Evolutionary conservation across 2,113 vertebrate species (phyloP).

Genomic region (Oostethus manadensis): DNA sequence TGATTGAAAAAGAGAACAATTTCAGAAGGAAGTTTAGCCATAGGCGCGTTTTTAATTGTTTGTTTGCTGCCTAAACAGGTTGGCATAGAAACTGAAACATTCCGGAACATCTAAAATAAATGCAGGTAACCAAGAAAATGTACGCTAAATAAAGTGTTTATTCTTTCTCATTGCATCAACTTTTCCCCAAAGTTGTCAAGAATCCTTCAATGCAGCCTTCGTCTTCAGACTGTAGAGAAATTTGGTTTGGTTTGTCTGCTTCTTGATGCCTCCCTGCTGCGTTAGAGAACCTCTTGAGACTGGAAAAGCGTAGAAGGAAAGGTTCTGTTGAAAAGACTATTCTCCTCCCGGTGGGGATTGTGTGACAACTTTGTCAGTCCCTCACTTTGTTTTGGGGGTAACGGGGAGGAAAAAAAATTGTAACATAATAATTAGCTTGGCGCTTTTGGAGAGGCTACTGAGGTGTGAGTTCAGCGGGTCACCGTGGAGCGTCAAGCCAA

Average conservation of each 20-base stretch:
- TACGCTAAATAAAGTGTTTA: too few relatives aligned
- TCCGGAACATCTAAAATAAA: not conserved
- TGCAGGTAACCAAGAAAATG: not conserved
- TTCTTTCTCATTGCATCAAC: too few relatives aligned
- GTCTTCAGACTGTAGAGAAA: not conserved
- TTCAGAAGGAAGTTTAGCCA: too few relatives aligned
- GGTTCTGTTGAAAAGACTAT: not conserved
- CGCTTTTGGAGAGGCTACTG: conserved; percentile 10
- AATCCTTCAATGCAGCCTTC: not conserved
- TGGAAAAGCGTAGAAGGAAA: not conserved
- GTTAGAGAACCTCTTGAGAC: not conserved
- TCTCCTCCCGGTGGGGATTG: not conserved
- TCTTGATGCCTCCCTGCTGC: not conserved
- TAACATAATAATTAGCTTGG: conserved; percentile 2
- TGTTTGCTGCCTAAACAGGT: not conserved
- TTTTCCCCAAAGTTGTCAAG: not conserved
- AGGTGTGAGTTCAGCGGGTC: conserved; percentile 65
- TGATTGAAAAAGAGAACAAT: too few relatives aligned
- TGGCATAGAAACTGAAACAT: not conserved
- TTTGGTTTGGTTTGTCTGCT: not conserved
- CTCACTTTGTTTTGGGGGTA: conserved; percentile 6
- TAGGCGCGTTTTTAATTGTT: too few relatives aligned
- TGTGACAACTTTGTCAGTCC: not conserved
- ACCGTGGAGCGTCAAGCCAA: conserved; percentile 47
- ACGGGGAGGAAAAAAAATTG: too few relatives aligned